Percentiles rank a stretch among this genome's conserved stretches.
These are phyloP conservation scores for Lota lota DNA, from an alignment of 2,113 vertebrate genomes.

Conservation along the genomic window DNA sequence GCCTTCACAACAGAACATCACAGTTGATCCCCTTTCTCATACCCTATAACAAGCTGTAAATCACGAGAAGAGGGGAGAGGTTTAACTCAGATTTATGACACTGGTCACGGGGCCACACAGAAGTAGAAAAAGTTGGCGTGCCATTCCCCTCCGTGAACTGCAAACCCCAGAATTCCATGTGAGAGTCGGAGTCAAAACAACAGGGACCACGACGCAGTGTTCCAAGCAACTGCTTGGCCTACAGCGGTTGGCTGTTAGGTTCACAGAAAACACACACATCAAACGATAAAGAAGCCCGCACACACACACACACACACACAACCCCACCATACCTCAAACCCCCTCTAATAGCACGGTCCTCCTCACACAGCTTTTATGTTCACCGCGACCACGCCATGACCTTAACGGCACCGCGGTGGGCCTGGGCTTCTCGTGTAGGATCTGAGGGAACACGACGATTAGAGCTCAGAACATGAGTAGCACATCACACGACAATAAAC, in stretches of 20 bases:
- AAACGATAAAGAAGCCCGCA: slow-evolving; percentile 17
- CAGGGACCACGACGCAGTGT: slow-evolving; percentile 24
- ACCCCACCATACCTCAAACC: slow-evolving; percentile 4
- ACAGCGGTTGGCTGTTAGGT: slow-evolving; percentile 38
- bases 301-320: slow-evolving; percentile 9
- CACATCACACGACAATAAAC: too few relatives aligned
- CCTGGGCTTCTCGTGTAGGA: too few relatives aligned
- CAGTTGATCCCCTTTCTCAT: too few relatives aligned
- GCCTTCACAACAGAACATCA: too few relatives aligned
- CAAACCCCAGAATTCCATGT: slow-evolving; percentile 26
- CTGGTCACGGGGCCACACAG: slow-evolving; percentile 6
- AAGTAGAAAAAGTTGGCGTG: slow-evolving; percentile 13
- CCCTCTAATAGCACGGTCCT: not conserved
- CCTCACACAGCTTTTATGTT: too few relatives aligned
- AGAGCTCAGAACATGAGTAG: too few relatives aligned
- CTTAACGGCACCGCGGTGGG: too few relatives aligned
- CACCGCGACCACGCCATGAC: too few relatives aligned
- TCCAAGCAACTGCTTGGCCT: slow-evolving; percentile 30
- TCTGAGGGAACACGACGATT: too few relatives aligned
- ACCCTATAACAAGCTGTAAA: too few relatives aligned
- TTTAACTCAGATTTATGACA: too few relatives aligned
- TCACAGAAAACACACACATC: slow-evolving; percentile 33
- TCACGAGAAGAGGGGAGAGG: too few relatives aligned
- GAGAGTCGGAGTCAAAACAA: slow-evolving; percentile 1
- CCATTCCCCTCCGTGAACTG: slow-evolving; percentile 23